These are phyloP conservation scores for Macropus fuliginosus DNA, from an alignment of 2,797 vertebrate genomes.

Conservation along the genomic window DNA sequence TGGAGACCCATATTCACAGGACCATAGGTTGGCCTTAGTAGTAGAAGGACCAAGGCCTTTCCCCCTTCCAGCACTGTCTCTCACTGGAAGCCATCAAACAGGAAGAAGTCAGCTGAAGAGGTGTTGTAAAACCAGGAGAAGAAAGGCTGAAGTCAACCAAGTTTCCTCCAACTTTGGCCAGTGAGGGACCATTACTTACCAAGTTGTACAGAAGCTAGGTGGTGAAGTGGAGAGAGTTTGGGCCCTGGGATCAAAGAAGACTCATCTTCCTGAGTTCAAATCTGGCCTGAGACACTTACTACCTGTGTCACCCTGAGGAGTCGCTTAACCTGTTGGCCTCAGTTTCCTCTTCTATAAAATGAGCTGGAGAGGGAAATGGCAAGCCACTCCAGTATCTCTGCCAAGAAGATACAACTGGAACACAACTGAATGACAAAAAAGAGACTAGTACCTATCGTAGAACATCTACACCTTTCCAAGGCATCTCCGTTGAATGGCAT, in stretches of 20 bases:
- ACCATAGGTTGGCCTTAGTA: too few species aligned
- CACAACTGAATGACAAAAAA: too few species aligned
- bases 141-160: not conserved
- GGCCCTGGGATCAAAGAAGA: not conserved
- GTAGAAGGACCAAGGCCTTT: not conserved
- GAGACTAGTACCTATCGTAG: too few species aligned
- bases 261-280: not conserved
- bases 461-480: too few species aligned
- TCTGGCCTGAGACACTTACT: not conserved
- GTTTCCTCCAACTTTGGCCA: not conserved
- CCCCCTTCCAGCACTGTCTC: not conserved
- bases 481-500: too few species aligned
- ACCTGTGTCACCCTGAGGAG: not conserved
- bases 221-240: not conserved
- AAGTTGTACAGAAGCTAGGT: not conserved
- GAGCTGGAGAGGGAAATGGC: not conserved
- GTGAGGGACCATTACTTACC: not conserved
- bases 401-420: too few species aligned
- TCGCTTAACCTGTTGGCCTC: not conserved
- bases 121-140: not conserved
- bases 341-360: not conserved
- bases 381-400: not conserved
- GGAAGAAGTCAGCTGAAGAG: not conserved
- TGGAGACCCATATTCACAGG: not conserved
- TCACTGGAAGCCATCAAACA: not conserved